Percentiles rank a stretch among this genome's conserved stretches.
Conservation (phyloP, 1,140 invertebrate species). For the Notospermus geniculatus region DNA sequence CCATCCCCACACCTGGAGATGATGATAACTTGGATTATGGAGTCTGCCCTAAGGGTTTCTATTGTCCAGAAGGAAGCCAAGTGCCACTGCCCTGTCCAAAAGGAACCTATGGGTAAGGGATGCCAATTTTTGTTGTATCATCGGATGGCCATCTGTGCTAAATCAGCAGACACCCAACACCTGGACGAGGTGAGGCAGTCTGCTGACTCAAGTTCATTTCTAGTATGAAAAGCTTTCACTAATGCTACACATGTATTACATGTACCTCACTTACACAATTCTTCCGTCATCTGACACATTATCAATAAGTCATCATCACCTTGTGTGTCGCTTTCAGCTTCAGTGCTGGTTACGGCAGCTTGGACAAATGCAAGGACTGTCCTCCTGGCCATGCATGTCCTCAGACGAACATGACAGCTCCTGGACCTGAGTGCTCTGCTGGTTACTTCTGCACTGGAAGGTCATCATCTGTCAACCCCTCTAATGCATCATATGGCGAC, state of each 20-base stretch:
- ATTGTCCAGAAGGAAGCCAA: conserved; percentile 35
- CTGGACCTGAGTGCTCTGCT: conserved; percentile 32
- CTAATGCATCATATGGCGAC: conserved; percentile 40
- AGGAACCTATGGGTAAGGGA: conserved; percentile 45
- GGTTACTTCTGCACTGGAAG: conserved; percentile 45
- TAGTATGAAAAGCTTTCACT: too few relatives aligned
- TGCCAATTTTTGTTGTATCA: too few relatives aligned
- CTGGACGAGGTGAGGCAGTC: too few relatives aligned
- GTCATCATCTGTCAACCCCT: conserved; percentile 34
- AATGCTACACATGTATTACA: too few relatives aligned
- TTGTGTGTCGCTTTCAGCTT: conserved; percentile 12
- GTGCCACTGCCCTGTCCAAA: conserved; percentile 39
- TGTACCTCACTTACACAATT: too few relatives aligned
- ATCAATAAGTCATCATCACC: too few relatives aligned
- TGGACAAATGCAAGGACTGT: conserved; percentile 12
- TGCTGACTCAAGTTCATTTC: too few relatives aligned
- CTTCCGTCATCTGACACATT: too few relatives aligned
- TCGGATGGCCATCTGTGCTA: too few relatives aligned
- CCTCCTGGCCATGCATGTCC: conserved; percentile 40
- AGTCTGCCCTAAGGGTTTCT: conserved; percentile 42
- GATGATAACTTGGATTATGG: conserved; percentile 34
- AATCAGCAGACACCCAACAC: too few relatives aligned
- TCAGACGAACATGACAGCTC: conserved; percentile 39
- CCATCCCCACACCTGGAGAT: conserved; percentile 29
- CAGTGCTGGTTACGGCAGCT: conserved; percentile 9